Evolutionary conservation across 2,113 vertebrate species (phyloP).

Genomic region (Actenoides lindsayi): DNA sequence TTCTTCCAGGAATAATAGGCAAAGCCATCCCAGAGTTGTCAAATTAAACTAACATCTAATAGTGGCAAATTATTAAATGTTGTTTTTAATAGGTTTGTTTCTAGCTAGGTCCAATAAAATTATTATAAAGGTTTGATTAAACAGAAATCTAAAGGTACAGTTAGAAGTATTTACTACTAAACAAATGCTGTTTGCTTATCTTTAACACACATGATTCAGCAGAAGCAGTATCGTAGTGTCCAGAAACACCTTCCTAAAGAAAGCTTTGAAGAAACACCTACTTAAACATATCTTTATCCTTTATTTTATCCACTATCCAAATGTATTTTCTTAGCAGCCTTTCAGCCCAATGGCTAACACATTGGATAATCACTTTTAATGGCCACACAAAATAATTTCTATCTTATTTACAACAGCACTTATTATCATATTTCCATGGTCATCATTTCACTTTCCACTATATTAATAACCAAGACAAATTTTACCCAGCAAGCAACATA

Average conservation of each 20-base stretch:
- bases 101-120: background rate
- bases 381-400: background rate
- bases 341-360: background rate
- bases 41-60: background rate
- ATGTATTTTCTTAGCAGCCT: background rate
- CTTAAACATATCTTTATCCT: background rate
- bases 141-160: background rate
- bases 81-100: background rate
- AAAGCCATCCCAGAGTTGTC: background rate
- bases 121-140: background rate
- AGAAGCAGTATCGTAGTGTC: background rate
- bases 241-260: background rate
- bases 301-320: background rate
- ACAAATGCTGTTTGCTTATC: background rate
- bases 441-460: conserved; percentile 13
- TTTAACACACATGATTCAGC: background rate
- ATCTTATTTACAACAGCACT: background rate
- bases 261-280: background rate
- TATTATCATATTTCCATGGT: background rate
- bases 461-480: background rate
- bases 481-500: conserved; percentile 7
- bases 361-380: background rate
- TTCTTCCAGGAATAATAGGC: background rate
- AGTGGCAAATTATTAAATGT: background rate
- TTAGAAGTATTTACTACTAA: background rate